Evolutionary conservation across 1,140 invertebrate genomes (phyloP), one percentile per base, ranked within the genome.

Genomic region (Penaeus indicus): DNA sequence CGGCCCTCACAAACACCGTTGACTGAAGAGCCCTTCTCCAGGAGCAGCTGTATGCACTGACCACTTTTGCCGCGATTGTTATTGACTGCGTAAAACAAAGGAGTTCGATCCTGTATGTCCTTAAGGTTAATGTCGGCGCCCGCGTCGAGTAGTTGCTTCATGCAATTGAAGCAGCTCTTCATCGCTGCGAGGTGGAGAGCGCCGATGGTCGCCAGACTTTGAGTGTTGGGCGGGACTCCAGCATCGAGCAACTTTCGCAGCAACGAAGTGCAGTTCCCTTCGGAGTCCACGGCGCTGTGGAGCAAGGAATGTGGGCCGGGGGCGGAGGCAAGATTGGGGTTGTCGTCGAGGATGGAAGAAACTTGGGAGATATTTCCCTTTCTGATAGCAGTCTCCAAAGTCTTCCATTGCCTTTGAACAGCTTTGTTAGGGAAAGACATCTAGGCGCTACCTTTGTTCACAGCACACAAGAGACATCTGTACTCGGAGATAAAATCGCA

Each of bases 101-200:
- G 94, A 3, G 96, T 96, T 42, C 96, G 93, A 90, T 95, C 95
- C 91, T 97, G 96, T 86, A 94, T 95, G 92, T 97, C 96, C 91
- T 95, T 94, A 0, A 95, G 94, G 91, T 96, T 96, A 0, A 96
- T 94, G 91, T 97, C 95, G 0, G 90, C 95, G 21, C 81, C 91
- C 1, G 95, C 94, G 92, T 96, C 95, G 22, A 95, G 93, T 25
- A 97, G 92, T 1, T 95, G 93, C 90, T 97, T 96, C 0, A 97
- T 95, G 90, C 96, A 96, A 91, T 97, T 96, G 42, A 96, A 93
- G 62, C 95, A 95, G 85, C 96, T 95, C 0, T 95, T 95, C 27
- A 95, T 93, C 0, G 96, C 95, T 0, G 96, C 96, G 77, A 97
- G 92, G 92, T 97, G 96, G n/a, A 97, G 92, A 0, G 96, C 94